Evolutionary conservation across 2,888 invertebrate genomes (phyloP).

Genomic region (Apodemia zela): DNA sequence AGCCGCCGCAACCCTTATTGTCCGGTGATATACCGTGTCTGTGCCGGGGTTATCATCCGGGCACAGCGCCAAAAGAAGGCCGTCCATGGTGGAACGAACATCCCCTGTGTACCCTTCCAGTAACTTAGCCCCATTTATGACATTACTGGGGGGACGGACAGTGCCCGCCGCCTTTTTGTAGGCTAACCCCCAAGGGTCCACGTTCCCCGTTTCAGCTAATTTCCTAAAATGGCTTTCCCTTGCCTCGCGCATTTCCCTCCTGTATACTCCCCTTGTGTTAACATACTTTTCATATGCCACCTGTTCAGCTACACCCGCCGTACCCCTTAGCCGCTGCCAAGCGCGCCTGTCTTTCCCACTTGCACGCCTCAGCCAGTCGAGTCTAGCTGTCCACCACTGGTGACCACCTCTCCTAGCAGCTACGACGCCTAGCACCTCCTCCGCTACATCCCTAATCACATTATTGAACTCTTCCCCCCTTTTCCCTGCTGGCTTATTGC

Average conservation of each 20-base stretch:
- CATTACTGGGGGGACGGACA: conserved; percentile 18
- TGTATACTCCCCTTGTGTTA: not conserved
- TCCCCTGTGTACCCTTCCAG: conserved; percentile 21
- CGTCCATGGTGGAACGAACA: conserved; percentile 27
- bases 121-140: not conserved
- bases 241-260: not conserved
- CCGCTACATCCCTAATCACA: too few species aligned
- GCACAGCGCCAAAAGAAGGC: conserved; percentile 33
- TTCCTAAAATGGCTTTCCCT: not conserved
- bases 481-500: not conserved
- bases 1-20: conserved; percentile 31
- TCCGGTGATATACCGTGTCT: conserved; percentile 33
- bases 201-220: not conserved
- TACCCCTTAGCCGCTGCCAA: not conserved
- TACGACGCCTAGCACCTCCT: not conserved
- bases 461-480: too few species aligned
- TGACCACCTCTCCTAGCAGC: not conserved
- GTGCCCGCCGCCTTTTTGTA: not conserved
- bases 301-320: not conserved
- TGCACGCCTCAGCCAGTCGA: not conserved
- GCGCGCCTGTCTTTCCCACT: not conserved
- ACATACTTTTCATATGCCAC: not conserved
- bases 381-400: not conserved
- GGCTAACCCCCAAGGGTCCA: not conserved
- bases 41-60: conserved; percentile 34